Evolutionary conservation across 2,888 invertebrate species (phyloP).

Genomic region (Nomada flava): DNA sequence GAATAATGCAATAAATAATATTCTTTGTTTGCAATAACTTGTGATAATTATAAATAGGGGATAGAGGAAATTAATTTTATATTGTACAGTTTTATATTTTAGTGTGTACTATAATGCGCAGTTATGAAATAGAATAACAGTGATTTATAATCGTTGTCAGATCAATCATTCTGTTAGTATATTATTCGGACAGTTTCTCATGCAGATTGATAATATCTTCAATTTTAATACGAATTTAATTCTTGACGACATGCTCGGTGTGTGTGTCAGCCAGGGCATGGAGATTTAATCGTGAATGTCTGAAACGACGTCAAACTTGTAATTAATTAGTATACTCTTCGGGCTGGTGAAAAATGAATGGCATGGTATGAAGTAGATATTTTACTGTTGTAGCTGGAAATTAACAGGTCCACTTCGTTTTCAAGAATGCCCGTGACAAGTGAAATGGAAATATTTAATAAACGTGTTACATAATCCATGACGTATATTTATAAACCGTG

Average conservation of each 20-base stretch:
- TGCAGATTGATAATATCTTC: not conserved
- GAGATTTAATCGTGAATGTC: slow-evolving; percentile 7
- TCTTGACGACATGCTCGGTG: not conserved
- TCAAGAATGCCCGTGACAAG: too few species aligned
- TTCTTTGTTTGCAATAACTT: too few species aligned
- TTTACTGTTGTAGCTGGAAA: not conserved
- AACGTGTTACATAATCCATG: not conserved
- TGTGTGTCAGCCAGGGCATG: not conserved
- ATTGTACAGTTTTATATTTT: too few species aligned
- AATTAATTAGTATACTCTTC: not conserved
- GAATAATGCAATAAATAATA: too few species aligned
- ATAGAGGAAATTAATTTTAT: too few species aligned
- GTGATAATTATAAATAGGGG: too few species aligned
- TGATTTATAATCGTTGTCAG: too few species aligned
- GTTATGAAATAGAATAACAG: too few species aligned
- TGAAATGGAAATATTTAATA: not conserved
- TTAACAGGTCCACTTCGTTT: too few species aligned
- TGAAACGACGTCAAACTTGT: not conserved
- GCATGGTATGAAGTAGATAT: not conserved
- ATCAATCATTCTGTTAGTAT: too few species aligned
- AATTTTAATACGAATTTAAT: not conserved
- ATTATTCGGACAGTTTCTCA: not conserved
- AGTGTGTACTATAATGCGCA: too few species aligned
- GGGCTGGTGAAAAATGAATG: not conserved
- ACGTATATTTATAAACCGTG: too few species aligned